Base-by-base conservation (phyloP, 2,797 vertebrate species). In the Pygocentrus nattereri region DNA sequence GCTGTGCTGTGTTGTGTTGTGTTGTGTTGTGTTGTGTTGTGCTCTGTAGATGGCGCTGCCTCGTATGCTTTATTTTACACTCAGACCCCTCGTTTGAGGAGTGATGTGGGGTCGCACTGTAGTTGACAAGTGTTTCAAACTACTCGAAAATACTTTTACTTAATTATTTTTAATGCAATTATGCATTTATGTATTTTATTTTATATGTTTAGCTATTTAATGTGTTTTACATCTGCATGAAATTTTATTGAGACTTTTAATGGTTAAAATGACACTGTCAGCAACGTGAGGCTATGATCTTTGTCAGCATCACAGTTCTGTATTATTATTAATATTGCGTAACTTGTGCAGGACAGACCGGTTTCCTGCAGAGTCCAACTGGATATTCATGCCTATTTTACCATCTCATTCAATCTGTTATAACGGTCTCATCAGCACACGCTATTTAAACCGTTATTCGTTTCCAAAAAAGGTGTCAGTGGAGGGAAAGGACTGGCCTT, bases 21-120 rank as follows among this genome's bases (percentile, higher is more conserved):
- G 79, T 65, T 64, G 44, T 49, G 85, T n/a, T n/a, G n/a, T 92
- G 81, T 49, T 80, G 86, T 41, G 79, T 65, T 64, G 44, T 49
- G 85, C 84, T 90, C 97, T 97, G 95, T 95, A 98, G 97, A 96
- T 97, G 97, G 97, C 96, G 96, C 97, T 96, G 93, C 90, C 85
- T 91, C 93, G 94, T 96, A 95, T 91, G 84, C 83, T 93, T 89
- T 93, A 89, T 88, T 78, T 83, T 25, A 65, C 41, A 30, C 54
- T 70, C 52, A 67, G 59, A 21, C 23, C 74, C 27, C 78, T 77
- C 52, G 64, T 75, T 84, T 76, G 68, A 38, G 71, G 69, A 72
- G 58, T 78, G 74, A 71, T 23, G 59, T 49, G 38, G 41, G 58
- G 13, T 75, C 52, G 61, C 79, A 56, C 50, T 58, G 61, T 72